These are phyloP conservation scores for Enhydra lutris DNA, from an alignment of 2,113 vertebrate genomes.

Conservation along the genomic window DNA sequence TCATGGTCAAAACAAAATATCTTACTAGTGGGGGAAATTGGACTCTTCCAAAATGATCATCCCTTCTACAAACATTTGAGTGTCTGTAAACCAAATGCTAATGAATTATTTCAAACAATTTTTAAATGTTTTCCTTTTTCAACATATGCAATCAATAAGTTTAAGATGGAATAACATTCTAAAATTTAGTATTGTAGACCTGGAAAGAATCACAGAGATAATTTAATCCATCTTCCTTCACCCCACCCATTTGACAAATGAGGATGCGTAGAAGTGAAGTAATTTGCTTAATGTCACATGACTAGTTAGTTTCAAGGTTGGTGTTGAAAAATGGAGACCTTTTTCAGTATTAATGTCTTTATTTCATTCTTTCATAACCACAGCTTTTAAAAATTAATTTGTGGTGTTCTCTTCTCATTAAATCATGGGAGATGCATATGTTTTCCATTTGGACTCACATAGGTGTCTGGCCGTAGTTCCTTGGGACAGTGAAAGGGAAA, in stretches of 20 bases:
- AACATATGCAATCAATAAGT: constrained; percentile 20
- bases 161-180: neutral
- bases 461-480: neutral
- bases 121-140: neutral
- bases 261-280: neutral
- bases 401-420: neutral
- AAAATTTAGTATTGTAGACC: neutral
- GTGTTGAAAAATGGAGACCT: neutral
- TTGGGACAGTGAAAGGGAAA: neutral
- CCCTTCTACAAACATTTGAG: neutral
- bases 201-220: constrained; percentile 5
- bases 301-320: neutral
- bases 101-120: neutral
- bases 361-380: neutral
- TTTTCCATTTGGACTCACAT: neutral
- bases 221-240: neutral
- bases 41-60: neutral
- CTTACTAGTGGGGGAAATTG: neutral
- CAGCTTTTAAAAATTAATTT: neutral
- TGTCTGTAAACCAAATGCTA: neutral
- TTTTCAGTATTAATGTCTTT: neutral
- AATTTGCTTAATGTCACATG: neutral
- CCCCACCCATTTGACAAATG: neutral
- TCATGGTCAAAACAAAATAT: neutral
- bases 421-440: neutral